Conservation (phyloP, 2,113 vertebrate genomes). For the Furnarius figulus region DNA sequence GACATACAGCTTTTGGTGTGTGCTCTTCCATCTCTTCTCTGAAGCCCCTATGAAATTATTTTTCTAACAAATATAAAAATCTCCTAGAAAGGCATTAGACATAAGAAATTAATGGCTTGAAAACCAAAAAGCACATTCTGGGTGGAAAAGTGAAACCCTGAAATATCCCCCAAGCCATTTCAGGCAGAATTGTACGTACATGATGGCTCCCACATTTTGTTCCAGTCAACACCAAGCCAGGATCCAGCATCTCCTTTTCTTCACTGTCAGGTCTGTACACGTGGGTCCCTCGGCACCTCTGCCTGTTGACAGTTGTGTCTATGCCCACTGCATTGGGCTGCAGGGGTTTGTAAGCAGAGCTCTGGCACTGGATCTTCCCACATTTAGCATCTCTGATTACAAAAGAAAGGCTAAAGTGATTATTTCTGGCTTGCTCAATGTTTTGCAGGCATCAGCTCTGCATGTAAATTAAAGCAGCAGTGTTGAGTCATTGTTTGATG, state of each 20-base stretch:
- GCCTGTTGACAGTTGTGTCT: slow-evolving; percentile 81
- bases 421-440: neutral
- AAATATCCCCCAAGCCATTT: neutral
- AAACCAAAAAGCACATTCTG: neutral
- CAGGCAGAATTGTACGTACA: slow-evolving; percentile 67
- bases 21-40: neutral
- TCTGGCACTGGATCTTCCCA: slow-evolving; percentile 95
- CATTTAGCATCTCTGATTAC: slow-evolving; percentile 87
- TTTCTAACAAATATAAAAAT: neutral
- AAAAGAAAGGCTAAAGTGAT: neutral
- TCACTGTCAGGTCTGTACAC: slow-evolving; percentile 82
- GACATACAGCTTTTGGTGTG: neutral
- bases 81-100: neutral
- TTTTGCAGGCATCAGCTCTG: neutral
- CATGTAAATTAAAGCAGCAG: neutral
- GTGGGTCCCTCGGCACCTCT: slow-evolving; percentile 88
- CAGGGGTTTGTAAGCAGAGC: slow-evolving; percentile 82
- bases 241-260: slow-evolving; percentile 90
- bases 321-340: slow-evolving; percentile 89
- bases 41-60: neutral
- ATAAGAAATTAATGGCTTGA: neutral
- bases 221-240: slow-evolving; percentile 92
- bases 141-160: neutral
- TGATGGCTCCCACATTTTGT: slow-evolving; percentile 92
- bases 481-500: neutral